Percentiles rank a stretch among this genome's conserved stretches.
Evolutionary conservation across 2,113 vertebrate species (phyloP).

Genomic region (Telmatochromis brichardi): DNA sequence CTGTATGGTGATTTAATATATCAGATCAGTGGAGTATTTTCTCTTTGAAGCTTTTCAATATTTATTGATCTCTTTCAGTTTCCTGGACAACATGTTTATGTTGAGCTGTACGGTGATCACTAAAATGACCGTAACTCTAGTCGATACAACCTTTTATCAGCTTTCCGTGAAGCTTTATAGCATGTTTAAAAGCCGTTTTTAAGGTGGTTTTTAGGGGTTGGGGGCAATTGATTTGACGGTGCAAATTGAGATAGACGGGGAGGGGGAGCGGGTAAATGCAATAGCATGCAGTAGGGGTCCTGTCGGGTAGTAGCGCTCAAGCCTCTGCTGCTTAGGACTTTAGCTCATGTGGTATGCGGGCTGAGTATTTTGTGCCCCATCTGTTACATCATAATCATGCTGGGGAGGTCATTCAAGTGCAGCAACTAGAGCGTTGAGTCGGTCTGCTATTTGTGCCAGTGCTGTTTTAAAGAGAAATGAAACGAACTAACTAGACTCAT

Average conservation of each 20-base stretch:
- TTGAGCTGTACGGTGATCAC: not conserved
- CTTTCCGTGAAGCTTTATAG: not conserved
- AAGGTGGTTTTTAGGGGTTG: not conserved
- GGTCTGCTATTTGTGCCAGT: not conserved
- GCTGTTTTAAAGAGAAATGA: not conserved
- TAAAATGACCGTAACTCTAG: not conserved
- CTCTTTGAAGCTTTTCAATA: not conserved
- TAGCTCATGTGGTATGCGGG: not conserved
- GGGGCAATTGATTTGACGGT: not conserved
- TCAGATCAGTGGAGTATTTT: not conserved
- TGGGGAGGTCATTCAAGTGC: not conserved
- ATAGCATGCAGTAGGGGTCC: not conserved
- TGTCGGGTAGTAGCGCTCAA: not conserved
- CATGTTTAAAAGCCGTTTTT: not conserved
- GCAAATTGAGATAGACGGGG: not conserved
- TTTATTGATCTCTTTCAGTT: not conserved
- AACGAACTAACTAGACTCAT: not conserved
- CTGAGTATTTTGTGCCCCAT: not conserved
- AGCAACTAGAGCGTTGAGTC: not conserved
- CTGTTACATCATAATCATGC: not conserved
- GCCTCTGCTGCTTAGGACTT: not conserved
- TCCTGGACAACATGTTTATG: not conserved
- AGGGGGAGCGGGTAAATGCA: not conserved
- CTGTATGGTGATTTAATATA: not conserved
- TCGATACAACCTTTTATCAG: not conserved